Conservation (phyloP, 1,140 invertebrate species). For the Drosophila ficusphila region DNA sequence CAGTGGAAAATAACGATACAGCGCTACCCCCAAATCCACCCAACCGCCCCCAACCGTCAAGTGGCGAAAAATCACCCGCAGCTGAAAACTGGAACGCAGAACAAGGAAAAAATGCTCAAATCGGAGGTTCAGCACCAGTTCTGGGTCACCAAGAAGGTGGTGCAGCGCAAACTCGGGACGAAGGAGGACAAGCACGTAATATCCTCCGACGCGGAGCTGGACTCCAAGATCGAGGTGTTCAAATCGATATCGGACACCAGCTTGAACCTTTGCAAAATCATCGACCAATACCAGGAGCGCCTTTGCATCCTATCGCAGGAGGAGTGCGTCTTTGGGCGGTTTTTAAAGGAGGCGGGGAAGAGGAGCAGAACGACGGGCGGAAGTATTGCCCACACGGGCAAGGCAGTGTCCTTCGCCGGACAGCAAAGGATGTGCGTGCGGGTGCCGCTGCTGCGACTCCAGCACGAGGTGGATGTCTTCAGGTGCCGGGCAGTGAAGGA, state of each 20-base stretch:
- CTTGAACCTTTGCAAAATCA: slow-evolving; percentile 93
- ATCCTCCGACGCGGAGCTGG: slow-evolving; percentile 97
- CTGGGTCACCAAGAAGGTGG: slow-evolving; percentile 98
- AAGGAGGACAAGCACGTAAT: slow-evolving; percentile 99
- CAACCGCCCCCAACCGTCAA: slow-evolving; percentile 13
- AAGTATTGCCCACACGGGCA: slow-evolving; percentile 97
- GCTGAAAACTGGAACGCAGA: slow-evolving; percentile 36
- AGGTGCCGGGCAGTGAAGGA: slow-evolving; percentile 96
- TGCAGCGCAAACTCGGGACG: slow-evolving; percentile 96
- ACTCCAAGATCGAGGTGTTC: slow-evolving; percentile 98
- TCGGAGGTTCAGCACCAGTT: slow-evolving; percentile 94
- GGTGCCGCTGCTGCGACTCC: slow-evolving; percentile 93
- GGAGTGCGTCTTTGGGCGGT: slow-evolving; percentile 97
- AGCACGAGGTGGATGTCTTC: slow-evolving; percentile 99
- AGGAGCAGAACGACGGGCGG: slow-evolving; percentile 92
- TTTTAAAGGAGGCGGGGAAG: slow-evolving; percentile 97
- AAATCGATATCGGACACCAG: slow-evolving; percentile 97
- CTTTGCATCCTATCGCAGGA: slow-evolving; percentile 97
- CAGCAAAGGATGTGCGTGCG: slow-evolving; percentile 96
- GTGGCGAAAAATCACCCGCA: slow-evolving; percentile 28
- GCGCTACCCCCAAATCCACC: not conserved
- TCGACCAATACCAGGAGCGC: slow-evolving; percentile 97
- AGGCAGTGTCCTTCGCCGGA: slow-evolving; percentile 96
- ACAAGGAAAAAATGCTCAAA: slow-evolving; percentile 75
- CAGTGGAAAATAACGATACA: slow-evolving; percentile 26